Evolutionary conservation across 2,888 invertebrate species (phyloP).

Genomic region (Calameuta idolon): DNA sequence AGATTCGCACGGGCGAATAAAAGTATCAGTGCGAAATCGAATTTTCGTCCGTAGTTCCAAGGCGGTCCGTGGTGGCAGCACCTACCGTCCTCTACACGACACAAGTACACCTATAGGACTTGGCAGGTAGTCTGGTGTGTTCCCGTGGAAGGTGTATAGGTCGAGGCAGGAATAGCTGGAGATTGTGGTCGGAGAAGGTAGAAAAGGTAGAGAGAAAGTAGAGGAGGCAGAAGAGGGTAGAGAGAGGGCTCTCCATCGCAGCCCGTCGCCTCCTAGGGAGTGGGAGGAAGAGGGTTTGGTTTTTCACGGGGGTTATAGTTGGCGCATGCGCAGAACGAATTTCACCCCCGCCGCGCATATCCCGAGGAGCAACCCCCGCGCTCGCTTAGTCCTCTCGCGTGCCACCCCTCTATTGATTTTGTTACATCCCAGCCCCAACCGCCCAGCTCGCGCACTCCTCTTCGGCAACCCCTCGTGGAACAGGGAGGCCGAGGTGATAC

Average conservation of each 20-base stretch:
- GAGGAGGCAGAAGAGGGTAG: conserved; percentile 32
- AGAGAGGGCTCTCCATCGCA: conserved; percentile 62
- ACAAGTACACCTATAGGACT: neutral
- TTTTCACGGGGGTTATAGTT: conserved; percentile 36
- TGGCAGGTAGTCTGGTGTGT: conserved; percentile 18
- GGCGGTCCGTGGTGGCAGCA: conserved; percentile 36
- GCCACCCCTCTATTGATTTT: conserved; percentile 68
- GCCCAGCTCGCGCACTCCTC: conserved; percentile 42
- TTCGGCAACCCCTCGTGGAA: conserved; percentile 44
- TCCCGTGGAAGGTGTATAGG: conserved; percentile 32
- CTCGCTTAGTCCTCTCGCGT: conserved; percentile 53
- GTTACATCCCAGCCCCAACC: conserved; percentile 64
- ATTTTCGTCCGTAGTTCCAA: too few species aligned
- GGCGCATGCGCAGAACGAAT: conserved; percentile 47
- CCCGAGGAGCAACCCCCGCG: conserved; percentile 41
- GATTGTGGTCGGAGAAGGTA: conserved; percentile 9
- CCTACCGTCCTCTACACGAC: conserved; percentile 25
- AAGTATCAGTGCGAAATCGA: too few species aligned
- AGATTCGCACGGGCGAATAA: too few species aligned
- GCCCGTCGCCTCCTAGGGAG: conserved; percentile 69
- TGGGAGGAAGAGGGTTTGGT: conserved; percentile 66
- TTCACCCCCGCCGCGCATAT: conserved; percentile 40
- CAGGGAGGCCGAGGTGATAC: conserved; percentile 49
- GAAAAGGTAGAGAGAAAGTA: conserved; percentile 6
- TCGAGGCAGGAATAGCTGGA: conserved; percentile 26